Evolutionary conservation across 2,888 invertebrate species (phyloP), one percentile per base, ranked within the genome.

Genomic region (Mayetiola destructor): DNA sequence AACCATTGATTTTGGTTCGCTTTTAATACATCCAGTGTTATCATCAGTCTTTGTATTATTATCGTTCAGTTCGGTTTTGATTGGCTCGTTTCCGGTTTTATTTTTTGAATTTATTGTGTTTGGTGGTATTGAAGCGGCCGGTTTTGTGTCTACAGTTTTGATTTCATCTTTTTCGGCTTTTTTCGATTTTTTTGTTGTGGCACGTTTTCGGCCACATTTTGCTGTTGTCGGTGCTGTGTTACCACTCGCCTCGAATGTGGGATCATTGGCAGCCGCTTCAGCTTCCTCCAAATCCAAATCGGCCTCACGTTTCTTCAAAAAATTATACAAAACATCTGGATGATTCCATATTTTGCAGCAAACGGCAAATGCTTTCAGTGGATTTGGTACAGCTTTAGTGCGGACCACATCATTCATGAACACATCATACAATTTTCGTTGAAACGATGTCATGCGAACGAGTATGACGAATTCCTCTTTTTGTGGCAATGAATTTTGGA

Each of bases 321-420:
- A 91, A 67, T 91, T 85, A 68, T 89, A 92, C 29, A 93, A 70
- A 18, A 93, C 89, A 69, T 93, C 93, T 0, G 93, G 92, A 73
- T 93, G 93, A 69, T 93, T 93, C 93, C 93, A 93, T 64, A 93
- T 92, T 79, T 97, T 99, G 69, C 95, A 96, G 69, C 97, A 97
- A 58, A 97, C 94, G 20, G 97, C 93, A 72, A 97, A 97, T 2
- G 97, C 95, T 73, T 95, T 95, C 58, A 99, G 75, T 0, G 97
- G 96, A 76, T 97, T 97, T 29, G 91, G 89, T 57, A 90, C 88
- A 14, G 85, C 81, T 56, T 89, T 86, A 18, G 84, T 84, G 23
- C 89, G 78, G 0, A 91, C 88, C 1, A 91, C 88, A 68, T 88
- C 89, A 69, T 90, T 88, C 88, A 95, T 94, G 67, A 94, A 95